A percentile compares a stretch with the other conserved stretches of the same genome.
Evolutionary conservation across 2,797 vertebrate species (phyloP).

Genomic region (Squalus acanthias): DNA sequence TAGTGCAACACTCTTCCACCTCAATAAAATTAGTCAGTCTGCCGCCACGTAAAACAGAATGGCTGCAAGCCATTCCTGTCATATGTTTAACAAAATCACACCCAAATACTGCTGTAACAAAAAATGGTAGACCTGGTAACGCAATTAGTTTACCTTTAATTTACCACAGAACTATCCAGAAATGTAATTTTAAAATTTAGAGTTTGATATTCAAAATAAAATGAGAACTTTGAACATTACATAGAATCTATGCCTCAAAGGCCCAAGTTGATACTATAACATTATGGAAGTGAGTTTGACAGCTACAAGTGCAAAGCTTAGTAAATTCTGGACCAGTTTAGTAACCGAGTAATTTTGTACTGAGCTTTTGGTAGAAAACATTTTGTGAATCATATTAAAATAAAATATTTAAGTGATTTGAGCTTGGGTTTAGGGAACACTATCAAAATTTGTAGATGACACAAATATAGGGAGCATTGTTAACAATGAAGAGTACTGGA

Average conservation of each 20-base stretch:
- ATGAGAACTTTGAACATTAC: too few species aligned
- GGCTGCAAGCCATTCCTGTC: background rate
- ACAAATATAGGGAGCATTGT: background rate
- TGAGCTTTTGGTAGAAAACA: background rate
- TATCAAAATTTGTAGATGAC: background rate
- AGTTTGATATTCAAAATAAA: too few species aligned
- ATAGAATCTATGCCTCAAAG: background rate
- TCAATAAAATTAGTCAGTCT: background rate
- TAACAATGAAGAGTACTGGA: background rate
- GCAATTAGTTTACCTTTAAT: too few species aligned
- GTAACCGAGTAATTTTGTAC: background rate
- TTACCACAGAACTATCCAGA: too few species aligned
- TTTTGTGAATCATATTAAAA: background rate
- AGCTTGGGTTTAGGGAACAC: background rate
- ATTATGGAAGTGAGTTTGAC: background rate
- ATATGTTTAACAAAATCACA: background rate
- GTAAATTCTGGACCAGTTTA: background rate
- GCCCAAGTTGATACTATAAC: background rate
- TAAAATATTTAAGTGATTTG: background rate
- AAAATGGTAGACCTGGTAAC: too few species aligned
- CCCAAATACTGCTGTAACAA: background rate
- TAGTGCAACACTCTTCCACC: background rate
- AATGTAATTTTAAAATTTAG: too few species aligned
- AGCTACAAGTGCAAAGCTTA: background rate
- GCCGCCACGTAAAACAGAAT: background rate